Evolutionary conservation across 1,140 invertebrate species (phyloP).

Genomic region (Armadillidium nasatum): DNA sequence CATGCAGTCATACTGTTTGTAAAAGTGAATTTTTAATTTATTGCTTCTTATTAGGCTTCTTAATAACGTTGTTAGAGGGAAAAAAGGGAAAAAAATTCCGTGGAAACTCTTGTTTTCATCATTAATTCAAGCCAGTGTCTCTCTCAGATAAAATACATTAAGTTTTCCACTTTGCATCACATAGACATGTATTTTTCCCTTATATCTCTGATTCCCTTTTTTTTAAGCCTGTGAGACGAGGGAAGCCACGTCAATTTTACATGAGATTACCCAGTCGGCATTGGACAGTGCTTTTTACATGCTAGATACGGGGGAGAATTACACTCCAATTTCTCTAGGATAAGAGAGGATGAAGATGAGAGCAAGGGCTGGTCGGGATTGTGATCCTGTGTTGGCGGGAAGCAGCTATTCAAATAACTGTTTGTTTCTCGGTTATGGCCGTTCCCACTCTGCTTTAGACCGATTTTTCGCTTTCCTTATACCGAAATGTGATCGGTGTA

Average conservation of each 20-base stretch:
- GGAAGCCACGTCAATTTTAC: not conserved
- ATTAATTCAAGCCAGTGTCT: slow-evolving; percentile 1
- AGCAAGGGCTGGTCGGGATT: not conserved
- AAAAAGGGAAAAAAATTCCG: not conserved
- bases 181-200: slow-evolving; percentile 4
- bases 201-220: slow-evolving; percentile 1
- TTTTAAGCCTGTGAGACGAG: slow-evolving; percentile 8
- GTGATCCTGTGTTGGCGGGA: not conserved
- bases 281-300: slow-evolving; percentile 10
- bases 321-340: slow-evolving; percentile 7
- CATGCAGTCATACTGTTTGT: too few relatives aligned
- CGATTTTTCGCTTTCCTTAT: slow-evolving; percentile 1
- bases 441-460: not conserved
- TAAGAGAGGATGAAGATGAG: slow-evolving; percentile 7
- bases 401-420: not conserved
- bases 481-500: slow-evolving; percentile 2
- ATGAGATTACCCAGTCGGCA: slow-evolving; percentile 8
- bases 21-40: too few relatives aligned
- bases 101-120: not conserved
- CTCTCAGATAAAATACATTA: not conserved
- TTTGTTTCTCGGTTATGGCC: not conserved
- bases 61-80: too few relatives aligned
- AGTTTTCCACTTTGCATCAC: not conserved
- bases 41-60: too few relatives aligned
- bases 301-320: not conserved